These are phyloP conservation scores for Hyles lineata DNA, from an alignment of 2,888 invertebrate genomes.

Conservation along the genomic window DNA sequence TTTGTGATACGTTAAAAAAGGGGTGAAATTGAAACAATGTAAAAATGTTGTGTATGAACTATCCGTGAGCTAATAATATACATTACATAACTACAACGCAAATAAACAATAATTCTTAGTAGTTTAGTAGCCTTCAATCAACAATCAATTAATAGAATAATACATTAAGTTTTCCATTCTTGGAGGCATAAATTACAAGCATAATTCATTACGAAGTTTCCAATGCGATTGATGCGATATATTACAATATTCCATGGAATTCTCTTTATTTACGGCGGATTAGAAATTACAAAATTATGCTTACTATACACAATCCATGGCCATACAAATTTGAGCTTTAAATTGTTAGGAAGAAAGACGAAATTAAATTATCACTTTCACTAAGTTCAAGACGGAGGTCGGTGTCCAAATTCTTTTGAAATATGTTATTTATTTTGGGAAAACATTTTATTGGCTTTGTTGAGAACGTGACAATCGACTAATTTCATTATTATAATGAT, in stretches of 20 bases:
- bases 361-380: not conserved
- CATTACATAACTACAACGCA: conserved; percentile 21
- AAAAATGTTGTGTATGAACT: not conserved
- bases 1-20: no score
- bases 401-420: conserved; percentile 49
- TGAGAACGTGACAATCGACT: conserved; percentile 53
- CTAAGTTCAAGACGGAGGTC: conserved; percentile 45
- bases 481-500: conserved; percentile 55
- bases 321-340: conserved; percentile 38
- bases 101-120: conserved; percentile 19
- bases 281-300: conserved; percentile 41
- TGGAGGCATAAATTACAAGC: conserved; percentile 30
- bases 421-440: conserved; percentile 56
- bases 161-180: not conserved
- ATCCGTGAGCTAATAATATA: not conserved
- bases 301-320: conserved; percentile 27
- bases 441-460: conserved; percentile 50
- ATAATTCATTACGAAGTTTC: conserved; percentile 51
- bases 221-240: conserved; percentile 56
- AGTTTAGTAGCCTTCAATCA: conserved; percentile 25
- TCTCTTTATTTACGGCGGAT: conserved; percentile 52
- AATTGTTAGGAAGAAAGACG: conserved; percentile 25
- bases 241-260: conserved; percentile 58
- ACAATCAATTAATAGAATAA: conserved; percentile 25
- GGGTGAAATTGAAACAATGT: not conserved